Evolutionary conservation across 1,140 invertebrate genomes (phyloP).

Genomic region (Berghia stephanieae): DNA sequence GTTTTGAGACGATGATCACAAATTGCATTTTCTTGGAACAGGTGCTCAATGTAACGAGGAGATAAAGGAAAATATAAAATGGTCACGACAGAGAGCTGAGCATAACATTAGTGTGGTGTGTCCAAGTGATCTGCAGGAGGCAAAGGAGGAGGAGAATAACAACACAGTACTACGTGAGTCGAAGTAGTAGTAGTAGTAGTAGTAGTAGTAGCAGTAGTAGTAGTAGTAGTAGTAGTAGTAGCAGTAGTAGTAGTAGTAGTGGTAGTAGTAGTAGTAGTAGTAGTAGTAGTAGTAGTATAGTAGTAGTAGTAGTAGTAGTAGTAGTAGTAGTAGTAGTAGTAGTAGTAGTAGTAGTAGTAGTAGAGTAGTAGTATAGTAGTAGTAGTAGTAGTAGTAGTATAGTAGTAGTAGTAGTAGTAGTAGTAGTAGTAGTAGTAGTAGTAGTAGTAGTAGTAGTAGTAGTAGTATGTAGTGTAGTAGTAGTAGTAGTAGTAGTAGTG

Average conservation of each 20-base stretch:
- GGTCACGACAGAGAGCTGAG: constrained; percentile 56
- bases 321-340: too few species aligned
- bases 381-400: too few species aligned
- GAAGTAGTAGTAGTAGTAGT: not conserved
- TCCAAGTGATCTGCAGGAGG: constrained; percentile 45
- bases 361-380: too few species aligned
- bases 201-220: not conserved
- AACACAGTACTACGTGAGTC: constrained; percentile 27
- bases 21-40: constrained; percentile 19
- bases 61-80: constrained; percentile 61
- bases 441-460: too few species aligned
- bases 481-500: too few species aligned
- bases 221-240: not conserved
- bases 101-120: constrained; percentile 54
- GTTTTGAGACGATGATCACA: too few species aligned
- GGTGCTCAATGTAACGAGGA: constrained; percentile 65
- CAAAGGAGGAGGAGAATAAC: constrained; percentile 19
- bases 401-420: too few species aligned
- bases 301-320: not conserved
- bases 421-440: not conserved
- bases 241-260: not conserved
- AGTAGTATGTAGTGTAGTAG: too few species aligned
- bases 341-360: too few species aligned
- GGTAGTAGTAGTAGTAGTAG: not conserved
- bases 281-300: too few species aligned